Evolutionary conservation across 2,797 vertebrate species (phyloP).

Genomic region (Ptychobarbus kaznakovi): DNA sequence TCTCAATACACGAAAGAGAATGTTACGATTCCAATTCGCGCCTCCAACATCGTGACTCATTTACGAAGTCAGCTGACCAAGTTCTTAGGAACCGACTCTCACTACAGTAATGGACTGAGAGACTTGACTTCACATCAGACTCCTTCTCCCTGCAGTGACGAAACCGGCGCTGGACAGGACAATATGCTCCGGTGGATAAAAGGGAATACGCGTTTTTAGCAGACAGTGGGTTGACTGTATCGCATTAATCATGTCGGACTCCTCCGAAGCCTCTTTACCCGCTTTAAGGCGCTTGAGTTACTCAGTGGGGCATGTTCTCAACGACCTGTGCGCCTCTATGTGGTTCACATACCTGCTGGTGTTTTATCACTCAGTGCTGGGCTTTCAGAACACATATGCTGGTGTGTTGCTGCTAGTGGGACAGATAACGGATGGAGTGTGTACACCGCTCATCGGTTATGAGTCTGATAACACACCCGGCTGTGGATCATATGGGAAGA

Average conservation of each 20-base stretch:
- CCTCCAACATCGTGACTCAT: constrained; percentile 21
- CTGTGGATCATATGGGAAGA: constrained; percentile 84
- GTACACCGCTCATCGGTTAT: constrained; percentile 89
- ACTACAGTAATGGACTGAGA: not conserved
- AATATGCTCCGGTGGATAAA: not conserved
- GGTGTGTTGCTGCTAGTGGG: constrained; percentile 86
- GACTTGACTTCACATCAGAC: not conserved
- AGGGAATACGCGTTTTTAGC: not conserved
- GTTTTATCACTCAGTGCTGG: constrained; percentile 89
- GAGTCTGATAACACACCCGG: constrained; percentile 84
- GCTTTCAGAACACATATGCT: constrained; percentile 83
- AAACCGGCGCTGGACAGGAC: not conserved
- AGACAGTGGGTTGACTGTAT: not conserved
- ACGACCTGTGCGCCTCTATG: constrained; percentile 93
- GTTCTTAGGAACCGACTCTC: not conserved
- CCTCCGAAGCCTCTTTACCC: constrained; percentile 61
- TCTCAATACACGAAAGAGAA: not conserved
- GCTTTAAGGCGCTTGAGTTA: constrained; percentile 78
- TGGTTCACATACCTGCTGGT: constrained; percentile 96
- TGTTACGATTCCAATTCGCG: not conserved
- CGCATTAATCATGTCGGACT: constrained; percentile 66
- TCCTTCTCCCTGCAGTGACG: not conserved
- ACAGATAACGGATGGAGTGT: constrained; percentile 87
- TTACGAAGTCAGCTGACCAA: constrained; percentile 32
- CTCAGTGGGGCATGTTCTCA: constrained; percentile 89